Conservation (phyloP, 2,888 invertebrate species). For the Phortica okadai region DNA sequence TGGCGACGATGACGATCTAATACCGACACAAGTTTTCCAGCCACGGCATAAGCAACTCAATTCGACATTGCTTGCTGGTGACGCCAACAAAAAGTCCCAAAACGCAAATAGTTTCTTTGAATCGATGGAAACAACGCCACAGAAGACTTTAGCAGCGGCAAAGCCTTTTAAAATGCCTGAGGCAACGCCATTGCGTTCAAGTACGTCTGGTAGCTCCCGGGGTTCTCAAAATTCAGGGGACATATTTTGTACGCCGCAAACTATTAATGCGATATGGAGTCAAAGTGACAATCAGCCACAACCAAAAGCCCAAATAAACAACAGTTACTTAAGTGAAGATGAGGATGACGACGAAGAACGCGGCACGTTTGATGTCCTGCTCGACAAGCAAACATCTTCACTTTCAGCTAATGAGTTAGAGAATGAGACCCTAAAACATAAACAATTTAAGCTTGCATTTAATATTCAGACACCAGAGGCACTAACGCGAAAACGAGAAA, state of each 20-base stretch:
- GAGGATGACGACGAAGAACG: slow-evolving; percentile 47
- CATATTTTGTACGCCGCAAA: neutral
- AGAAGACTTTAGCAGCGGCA: neutral
- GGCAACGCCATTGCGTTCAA: neutral
- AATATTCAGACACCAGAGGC: slow-evolving; percentile 2
- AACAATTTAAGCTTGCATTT: slow-evolving; percentile 2
- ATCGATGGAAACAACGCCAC: slow-evolving; percentile 34
- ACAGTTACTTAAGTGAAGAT: slow-evolving; percentile 39
- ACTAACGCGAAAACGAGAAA: neutral
- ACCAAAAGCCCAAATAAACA: neutral
- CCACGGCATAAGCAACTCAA: slow-evolving; percentile 30
- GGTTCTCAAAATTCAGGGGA: neutral
- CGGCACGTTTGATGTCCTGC: slow-evolving; percentile 33
- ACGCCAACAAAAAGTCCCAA: slow-evolving; percentile 2
- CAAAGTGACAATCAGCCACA: neutral
- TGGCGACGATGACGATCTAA: slow-evolving; percentile 24
- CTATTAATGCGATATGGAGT: neutral
- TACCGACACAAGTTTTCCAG: slow-evolving; percentile 37
- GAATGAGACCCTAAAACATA: neutral
- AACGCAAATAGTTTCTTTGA: slow-evolving; percentile 37
- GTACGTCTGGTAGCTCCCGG: neutral
- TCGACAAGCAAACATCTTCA: slow-evolving; percentile 12
- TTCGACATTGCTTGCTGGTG: slow-evolving; percentile 38
- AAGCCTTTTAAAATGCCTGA: neutral
- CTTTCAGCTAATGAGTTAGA: neutral